Percentiles rank a stretch among this genome's conserved stretches.
These are phyloP conservation scores for Noturus placidus DNA, from an alignment of 2,113 vertebrate species.

Conservation along the genomic window DNA sequence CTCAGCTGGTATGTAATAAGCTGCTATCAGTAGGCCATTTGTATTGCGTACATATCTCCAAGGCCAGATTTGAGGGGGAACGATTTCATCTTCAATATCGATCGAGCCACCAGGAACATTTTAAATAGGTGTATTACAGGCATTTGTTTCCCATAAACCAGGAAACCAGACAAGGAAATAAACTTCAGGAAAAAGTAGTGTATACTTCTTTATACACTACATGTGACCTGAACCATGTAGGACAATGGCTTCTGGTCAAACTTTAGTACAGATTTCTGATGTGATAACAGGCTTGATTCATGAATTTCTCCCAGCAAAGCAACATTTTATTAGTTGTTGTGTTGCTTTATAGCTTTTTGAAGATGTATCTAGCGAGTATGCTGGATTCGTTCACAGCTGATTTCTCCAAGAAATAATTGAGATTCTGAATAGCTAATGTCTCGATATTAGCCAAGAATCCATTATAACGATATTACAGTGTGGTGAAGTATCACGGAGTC, in stretches of 20 bases:
- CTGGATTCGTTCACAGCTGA: conserved; percentile 32
- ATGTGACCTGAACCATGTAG: neutral
- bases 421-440: conserved; percentile 42
- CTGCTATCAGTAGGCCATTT: conserved; percentile 33
- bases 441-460: conserved; percentile 41
- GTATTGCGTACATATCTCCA: conserved; percentile 39
- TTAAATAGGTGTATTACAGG: conserved; percentile 43
- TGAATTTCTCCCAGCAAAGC: neutral
- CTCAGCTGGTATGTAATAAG: conserved; percentile 36
- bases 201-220: conserved; percentile 6
- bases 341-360: conserved; percentile 6
- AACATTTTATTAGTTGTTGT: neutral
- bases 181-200: conserved; percentile 16
- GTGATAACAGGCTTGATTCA: neutral
- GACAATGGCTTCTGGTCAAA: neutral
- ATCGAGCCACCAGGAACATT: conserved; percentile 24
- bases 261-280: neutral
- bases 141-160: conserved; percentile 35
- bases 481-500: neutral
- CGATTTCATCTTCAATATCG: conserved; percentile 26
- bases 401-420: conserved; percentile 37
- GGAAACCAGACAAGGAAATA: conserved; percentile 5
- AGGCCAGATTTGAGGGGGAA: conserved; percentile 30
- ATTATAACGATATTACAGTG: conserved; percentile 37
- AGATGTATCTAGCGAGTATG: neutral